Conservation (phyloP, 2,113 vertebrate species). For the Xenopus borealis region DNA sequence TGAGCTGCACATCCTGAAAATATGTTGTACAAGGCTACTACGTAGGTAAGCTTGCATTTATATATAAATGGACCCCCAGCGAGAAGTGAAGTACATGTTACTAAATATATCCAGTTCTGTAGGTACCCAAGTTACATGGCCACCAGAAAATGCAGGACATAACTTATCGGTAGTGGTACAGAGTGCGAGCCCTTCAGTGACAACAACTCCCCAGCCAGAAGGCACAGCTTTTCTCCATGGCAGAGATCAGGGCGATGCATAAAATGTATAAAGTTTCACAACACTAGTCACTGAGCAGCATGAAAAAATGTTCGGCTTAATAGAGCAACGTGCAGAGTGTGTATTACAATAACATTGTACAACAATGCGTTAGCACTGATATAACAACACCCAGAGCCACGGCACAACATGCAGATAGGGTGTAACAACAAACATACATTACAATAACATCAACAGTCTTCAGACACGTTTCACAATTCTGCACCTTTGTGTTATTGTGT, state of each 20-base stretch:
- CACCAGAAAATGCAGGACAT: not conserved
- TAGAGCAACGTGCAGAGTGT: not conserved
- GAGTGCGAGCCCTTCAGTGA: not conserved
- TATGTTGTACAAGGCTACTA: too few relatives aligned
- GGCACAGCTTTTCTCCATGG: not conserved
- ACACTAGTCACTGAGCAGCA: not conserved
- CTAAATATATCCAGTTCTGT: not conserved
- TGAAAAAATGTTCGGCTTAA: not conserved
- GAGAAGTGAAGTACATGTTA: not conserved
- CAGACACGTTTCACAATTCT: not conserved
- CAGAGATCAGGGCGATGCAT: not conserved
- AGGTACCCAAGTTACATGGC: not conserved
- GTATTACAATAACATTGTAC: not conserved
- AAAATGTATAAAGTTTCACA: not conserved
- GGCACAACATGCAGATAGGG: not conserved
- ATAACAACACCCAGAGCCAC: not conserved
- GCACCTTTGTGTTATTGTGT: not conserved
- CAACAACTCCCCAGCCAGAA: not conserved
- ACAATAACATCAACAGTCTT: not conserved
- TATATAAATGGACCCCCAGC: too few relatives aligned
- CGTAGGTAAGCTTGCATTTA: too few relatives aligned
- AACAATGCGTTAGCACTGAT: not conserved
- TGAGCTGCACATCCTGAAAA: too few relatives aligned
- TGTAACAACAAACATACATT: not conserved
- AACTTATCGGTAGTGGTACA: not conserved